These are phyloP conservation scores for Nannoperca australis DNA, from an alignment of 2,797 vertebrate genomes.

Conservation along the genomic window DNA sequence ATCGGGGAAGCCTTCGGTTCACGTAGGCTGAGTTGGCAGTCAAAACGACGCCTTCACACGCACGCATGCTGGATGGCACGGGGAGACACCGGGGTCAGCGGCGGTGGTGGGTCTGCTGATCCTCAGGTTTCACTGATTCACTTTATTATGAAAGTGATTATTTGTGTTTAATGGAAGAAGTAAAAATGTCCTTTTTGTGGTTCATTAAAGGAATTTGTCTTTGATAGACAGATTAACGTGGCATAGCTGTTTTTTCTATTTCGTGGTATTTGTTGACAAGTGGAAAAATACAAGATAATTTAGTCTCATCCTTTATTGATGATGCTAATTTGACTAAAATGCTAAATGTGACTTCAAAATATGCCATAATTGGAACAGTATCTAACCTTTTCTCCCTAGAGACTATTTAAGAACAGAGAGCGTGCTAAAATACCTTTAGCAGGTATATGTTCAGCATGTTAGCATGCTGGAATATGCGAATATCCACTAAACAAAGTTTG, in stretches of 20 bases:
- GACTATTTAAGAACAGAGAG: too few relatives aligned
- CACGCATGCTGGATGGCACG: not conserved
- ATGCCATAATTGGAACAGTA: too few relatives aligned
- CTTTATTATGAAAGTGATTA: too few relatives aligned
- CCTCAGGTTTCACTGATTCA: not conserved
- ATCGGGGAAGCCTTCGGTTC: not conserved
- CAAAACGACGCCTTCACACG: not conserved
- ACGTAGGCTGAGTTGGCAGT: not conserved
- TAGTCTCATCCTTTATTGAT: not conserved
- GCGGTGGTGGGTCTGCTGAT: not conserved
- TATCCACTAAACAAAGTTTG: too few relatives aligned
- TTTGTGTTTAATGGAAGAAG: not conserved
- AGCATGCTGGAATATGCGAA: too few relatives aligned
- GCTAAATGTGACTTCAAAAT: not conserved
- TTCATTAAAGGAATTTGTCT: not conserved
- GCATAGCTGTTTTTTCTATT: not conserved
- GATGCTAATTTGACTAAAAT: too few relatives aligned
- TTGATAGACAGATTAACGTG: not conserved
- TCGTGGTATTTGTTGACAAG: not conserved
- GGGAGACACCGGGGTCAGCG: not conserved
- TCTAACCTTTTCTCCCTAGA: too few relatives aligned
- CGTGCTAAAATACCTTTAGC: too few relatives aligned
- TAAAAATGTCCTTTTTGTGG: not conserved
- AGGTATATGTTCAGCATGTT: too few relatives aligned
- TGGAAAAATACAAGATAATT: not conserved